A percentile compares a stretch with the other conserved stretches of the same genome.
These are phyloP conservation scores for Cyclina sinensis DNA, from an alignment of 1,140 invertebrate genomes.

Conservation along the genomic window DNA sequence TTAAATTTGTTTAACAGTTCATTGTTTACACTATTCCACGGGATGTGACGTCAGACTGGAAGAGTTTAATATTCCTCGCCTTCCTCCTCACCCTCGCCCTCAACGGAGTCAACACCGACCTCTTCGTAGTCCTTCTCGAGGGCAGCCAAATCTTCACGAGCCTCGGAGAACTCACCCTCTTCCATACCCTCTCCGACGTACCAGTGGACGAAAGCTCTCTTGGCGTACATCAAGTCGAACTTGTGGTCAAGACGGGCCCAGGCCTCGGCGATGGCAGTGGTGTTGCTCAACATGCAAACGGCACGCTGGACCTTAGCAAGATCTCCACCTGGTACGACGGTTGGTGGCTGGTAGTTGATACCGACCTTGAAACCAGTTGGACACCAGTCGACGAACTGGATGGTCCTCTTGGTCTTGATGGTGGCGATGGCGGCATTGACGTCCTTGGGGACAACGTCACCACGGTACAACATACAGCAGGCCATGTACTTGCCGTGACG, in stretches of 20 bases:
- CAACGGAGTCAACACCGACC: conserved; percentile 72
- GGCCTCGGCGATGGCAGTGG: no score
- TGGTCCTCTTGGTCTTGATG: conserved; percentile 78
- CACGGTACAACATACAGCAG: no score
- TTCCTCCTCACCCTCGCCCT: conserved; percentile 65
- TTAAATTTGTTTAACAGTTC: neutral
- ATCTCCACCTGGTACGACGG: no score
- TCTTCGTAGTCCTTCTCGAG: conserved; percentile 77
- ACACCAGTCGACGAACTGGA: conserved; percentile 94
- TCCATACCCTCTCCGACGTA: conserved; percentile 87
- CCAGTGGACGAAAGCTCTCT: no score
- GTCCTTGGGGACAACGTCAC: conserved; percentile 84
- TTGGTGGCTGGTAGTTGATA: conserved; percentile 91
- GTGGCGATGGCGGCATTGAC: conserved; percentile 84
- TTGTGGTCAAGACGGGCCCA: conserved; percentile 89
- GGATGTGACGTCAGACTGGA: neutral
- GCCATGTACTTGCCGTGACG: no score
- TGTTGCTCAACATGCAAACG: conserved; percentile 90
- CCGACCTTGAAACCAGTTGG: conserved; percentile 81
- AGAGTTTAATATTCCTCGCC: conserved; percentile 61
- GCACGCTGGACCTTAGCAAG: conserved; percentile 89
- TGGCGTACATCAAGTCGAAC: no score
- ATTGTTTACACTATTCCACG: conserved; percentile 14
- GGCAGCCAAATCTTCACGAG: conserved; percentile 94
- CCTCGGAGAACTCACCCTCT: conserved; percentile 90